Base-by-base conservation (phyloP, 1,140 invertebrate species). In the Phocides pigmalion region DNA sequence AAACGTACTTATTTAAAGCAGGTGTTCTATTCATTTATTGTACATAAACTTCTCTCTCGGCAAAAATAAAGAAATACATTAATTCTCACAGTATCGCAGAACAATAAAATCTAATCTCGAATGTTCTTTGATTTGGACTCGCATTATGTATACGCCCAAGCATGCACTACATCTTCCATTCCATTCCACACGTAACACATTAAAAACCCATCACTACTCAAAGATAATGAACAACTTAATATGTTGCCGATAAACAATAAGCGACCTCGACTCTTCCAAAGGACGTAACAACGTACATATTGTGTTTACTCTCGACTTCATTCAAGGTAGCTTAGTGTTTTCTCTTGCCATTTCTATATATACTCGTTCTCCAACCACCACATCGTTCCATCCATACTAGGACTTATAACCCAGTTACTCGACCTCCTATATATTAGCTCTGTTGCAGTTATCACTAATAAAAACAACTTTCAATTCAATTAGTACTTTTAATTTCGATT, bases 191-290 rank as follows among this genome's bases (percentile, higher is more conserved):
- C 49, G 49, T 28, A 46, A 39, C 46, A 19, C 41, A 66, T 70
- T 70, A 66, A 70, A 53, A 59, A 37, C 11, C 44, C 53, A 63
- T 63, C 22, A 61, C 37, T 70, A 37, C 44, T 59, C 50, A 46
- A 17, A 65, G 50, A 56, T 32, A 32, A 62, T 58, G 56, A 65
- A 35, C 20, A n/a, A 39, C 35, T 14, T 39, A 14, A 4, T 39
- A 14, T 39, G 35, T 39, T 14, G 35, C 12, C 35, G n/a, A 5
- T 22, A 41, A 59, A 59, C 54, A 59, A 59, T 59, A 37, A 47
- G 6, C 17, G 25, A 47, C 44, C 56, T 61, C 44, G 56, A 37
- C 16, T 47, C 22, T 15, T 61, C 28, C 44, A 22, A 15, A 12
- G 35, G 32, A 28, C 15, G 17, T 32, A n/a, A n/a, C n/a, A n/a